phyloP scores from a whole-genome alignment of 2,113 vertebrate genomes.

The Phalacrocorax carbo region DNA sequence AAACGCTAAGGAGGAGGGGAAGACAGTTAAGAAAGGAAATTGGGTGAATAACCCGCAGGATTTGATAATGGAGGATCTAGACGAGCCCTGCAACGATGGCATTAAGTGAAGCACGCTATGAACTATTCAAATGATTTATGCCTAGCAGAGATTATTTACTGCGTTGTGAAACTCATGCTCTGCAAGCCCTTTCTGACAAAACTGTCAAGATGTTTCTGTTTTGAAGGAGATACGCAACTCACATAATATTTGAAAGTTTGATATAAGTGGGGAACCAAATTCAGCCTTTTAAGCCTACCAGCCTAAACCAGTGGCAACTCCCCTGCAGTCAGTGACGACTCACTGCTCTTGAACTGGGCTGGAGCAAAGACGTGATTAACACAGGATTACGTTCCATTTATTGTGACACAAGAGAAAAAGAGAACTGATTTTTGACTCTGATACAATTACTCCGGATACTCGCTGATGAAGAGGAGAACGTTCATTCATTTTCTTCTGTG shows the following conservation, averaged over 20 bases:
- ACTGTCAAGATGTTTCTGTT: background rate
- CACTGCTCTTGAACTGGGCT: background rate
- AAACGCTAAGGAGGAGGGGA: background rate
- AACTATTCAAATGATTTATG: background rate
- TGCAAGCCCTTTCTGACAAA: background rate
- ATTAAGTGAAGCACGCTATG: constrained; percentile 12
- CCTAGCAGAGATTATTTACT: background rate
- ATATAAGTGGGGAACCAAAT: background rate
- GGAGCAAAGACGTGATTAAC: background rate
- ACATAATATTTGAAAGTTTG: background rate
- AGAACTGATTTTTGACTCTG: background rate
- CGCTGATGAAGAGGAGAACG: background rate
- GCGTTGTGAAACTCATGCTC: background rate
- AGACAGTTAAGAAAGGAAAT: constrained; percentile 25
- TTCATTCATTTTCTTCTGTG: background rate
- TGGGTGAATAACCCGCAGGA: constrained; percentile 73
- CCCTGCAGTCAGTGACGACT: too few relatives aligned
- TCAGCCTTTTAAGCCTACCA: background rate
- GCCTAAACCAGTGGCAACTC: background rate
- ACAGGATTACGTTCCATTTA: background rate
- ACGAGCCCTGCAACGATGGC: constrained; percentile 65
- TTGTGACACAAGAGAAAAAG: background rate
- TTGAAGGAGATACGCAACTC: background rate
- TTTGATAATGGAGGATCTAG: constrained; percentile 79
- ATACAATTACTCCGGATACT: background rate